Evolutionary conservation across 2,888 invertebrate species (phyloP), one percentile per base, ranked within the genome.

Genomic region (Megalurothrips usitatus): DNA sequence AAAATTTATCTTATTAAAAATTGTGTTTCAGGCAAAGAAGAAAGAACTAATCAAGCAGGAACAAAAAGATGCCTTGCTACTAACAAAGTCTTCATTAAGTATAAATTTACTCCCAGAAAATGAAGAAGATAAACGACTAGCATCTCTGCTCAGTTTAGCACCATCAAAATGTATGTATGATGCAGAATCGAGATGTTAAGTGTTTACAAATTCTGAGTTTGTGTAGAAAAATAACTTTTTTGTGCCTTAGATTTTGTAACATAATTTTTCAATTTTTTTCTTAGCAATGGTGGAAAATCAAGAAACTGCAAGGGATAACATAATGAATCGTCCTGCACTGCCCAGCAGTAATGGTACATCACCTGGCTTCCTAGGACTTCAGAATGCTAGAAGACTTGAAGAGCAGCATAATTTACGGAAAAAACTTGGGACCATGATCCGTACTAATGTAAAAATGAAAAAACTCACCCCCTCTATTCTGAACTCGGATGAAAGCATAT

Each of bases 101-200:
- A 94, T 98, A 78, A 88, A 90, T 12, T 89, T 98, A 8, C 88
- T 97, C 0, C 92, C 93, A 0, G 97, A 98, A 87, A 90, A 89
- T 28, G 92, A 92, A 81, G 94, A 96, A 82, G 97, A 98, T 86
- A 90, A 91, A 81, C 92, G 92, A 86, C 89, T 96, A 87, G 97
- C 97, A 0, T 90, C 92, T 0, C 88, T 97, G 8, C 90, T 96
- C 83, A 90, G 92, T 81, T 87, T 94, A 6, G 91, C 91, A 85
- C 92, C 93, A 0, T 87, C 90, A 19, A 89, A 88, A 85, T 90
- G 91, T 87, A 84, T 83, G 83, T 26, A 11, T 43, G 58, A 52
- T 14, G 14, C 58, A 58, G 19, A 19, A 19, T 12, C 19, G 3
- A 52, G 10, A 52, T 17, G 52, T 52, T 4, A 58, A 58, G 58